Conservation (phyloP, 2,888 invertebrate species). For the Melinaea marsaeus region DNA sequence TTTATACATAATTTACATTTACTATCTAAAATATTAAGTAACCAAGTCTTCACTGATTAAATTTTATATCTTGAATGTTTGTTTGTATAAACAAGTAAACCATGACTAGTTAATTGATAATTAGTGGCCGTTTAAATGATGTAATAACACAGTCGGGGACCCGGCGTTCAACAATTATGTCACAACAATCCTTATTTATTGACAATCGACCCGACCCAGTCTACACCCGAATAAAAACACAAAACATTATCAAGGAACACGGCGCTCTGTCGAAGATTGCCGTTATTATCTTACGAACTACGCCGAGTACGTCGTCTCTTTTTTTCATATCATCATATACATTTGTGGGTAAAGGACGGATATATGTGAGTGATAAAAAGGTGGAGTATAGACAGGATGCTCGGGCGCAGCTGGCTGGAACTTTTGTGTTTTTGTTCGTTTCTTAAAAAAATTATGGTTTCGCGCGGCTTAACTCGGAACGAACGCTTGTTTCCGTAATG, state of each 20-base stretch:
- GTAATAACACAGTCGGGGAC: constrained; percentile 22
- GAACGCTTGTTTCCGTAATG: constrained; percentile 64
- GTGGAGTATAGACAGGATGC: constrained; percentile 73
- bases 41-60: neutral
- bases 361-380: constrained; percentile 60
- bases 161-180: constrained; percentile 31
- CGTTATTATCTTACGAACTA: constrained; percentile 58
- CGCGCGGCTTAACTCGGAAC: constrained; percentile 65
- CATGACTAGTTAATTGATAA: constrained; percentile 20
- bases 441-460: constrained; percentile 69
- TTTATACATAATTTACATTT: too few species aligned
- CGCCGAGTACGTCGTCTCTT: constrained; percentile 50
- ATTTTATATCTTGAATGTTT: neutral
- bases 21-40: neutral
- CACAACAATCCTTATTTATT: constrained; percentile 63
- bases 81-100: constrained; percentile 16
- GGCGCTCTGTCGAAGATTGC: constrained; percentile 65
- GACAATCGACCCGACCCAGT: constrained; percentile 45
- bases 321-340: constrained; percentile 35
- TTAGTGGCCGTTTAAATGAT: constrained; percentile 25
- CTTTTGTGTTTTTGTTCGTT: constrained; percentile 59
- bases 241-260: constrained; percentile 61
- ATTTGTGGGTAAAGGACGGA: constrained; percentile 50
- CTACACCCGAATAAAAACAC: constrained; percentile 55
- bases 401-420: constrained; percentile 74